Conservation (phyloP, 2,888 invertebrate species). For the Trichogramma dendrolimi region DNA sequence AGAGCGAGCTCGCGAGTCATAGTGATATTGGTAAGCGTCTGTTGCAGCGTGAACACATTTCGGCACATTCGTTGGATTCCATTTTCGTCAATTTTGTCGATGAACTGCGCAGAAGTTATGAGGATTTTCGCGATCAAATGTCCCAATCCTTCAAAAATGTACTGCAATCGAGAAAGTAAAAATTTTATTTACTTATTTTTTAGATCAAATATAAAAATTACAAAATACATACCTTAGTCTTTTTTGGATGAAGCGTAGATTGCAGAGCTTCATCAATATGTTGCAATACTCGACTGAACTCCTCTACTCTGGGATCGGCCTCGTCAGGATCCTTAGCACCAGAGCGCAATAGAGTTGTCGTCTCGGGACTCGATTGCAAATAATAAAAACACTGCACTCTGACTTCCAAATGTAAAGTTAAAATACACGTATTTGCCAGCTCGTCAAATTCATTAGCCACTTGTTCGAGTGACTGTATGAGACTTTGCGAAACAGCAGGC, state of each 20-base stretch:
- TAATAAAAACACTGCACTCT: slow-evolving; percentile 95
- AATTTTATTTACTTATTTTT: not conserved
- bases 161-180: slow-evolving; percentile 55
- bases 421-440: slow-evolving; percentile 82
- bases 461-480: slow-evolving; percentile 63
- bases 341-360: slow-evolving; percentile 42
- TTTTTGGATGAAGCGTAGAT: slow-evolving; percentile 70
- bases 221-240: slow-evolving; percentile 62
- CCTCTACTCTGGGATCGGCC: slow-evolving; percentile 71
- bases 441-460: slow-evolving; percentile 81
- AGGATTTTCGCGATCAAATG: slow-evolving; percentile 74
- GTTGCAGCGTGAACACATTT: slow-evolving; percentile 79
- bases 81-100: slow-evolving; percentile 74
- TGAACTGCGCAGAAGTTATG: slow-evolving; percentile 74
- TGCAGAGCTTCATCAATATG: slow-evolving; percentile 75
- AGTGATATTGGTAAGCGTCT: slow-evolving; percentile 79
- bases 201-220: slow-evolving; percentile 6
- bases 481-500: slow-evolving; percentile 56
- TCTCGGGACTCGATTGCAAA: slow-evolving; percentile 59
- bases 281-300: slow-evolving; percentile 72
- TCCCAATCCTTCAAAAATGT: slow-evolving; percentile 86
- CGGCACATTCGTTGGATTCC: slow-evolving; percentile 82
- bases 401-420: slow-evolving; percentile 88
- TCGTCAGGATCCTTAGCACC: slow-evolving; percentile 68
- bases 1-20: slow-evolving; percentile 76